Base-by-base conservation (phyloP, 1,140 invertebrate species). In the Akabosia matsudoensis region DNA sequence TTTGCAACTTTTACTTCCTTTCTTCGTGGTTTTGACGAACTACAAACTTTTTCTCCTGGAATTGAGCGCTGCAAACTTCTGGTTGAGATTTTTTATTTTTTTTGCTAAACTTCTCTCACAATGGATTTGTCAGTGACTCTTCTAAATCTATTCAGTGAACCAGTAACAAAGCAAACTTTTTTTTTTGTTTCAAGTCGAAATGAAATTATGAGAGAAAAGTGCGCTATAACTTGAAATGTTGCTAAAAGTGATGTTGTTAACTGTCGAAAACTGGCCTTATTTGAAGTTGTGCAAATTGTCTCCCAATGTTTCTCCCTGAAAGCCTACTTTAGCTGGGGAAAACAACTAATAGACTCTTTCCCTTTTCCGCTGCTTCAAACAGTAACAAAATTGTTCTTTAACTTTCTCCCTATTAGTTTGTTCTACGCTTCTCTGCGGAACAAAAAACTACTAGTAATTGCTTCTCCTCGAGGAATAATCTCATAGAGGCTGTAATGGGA, bases 121-220 rank as follows among this genome's bases (percentile, higher is more conserved):
- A 56, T 56, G 54, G 22, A 67, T 7, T 7, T 31, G 61, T 10
- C 28, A 30, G 10, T 22, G 54, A 56, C 54, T 56, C n/a, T 22
- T 22, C 22, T 24, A 10, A n/a, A 22, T 61, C 24, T 24, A 61
- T 61, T 22, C 54, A 61, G n/a, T n/a, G n/a, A n/a, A 16, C 54
- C 54, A 61, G 3, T 22, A 61, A 61, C 54, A 61, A 61, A n/a
- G n/a, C 54, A 61, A 61, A 61, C 7, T 30, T 67, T 67, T 67
- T 31, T 67, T 30, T 30, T 2, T 30, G 13, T 30, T 67, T 67
- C 1, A 7, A 30, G 7, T 67, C 28, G 28, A 67, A 45, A 67
- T 67, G 61, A 67, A 67, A 67, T 67, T 31, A 31, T 67, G 61
- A 67, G 28, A n/a, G n/a, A 30, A 31, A 10, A 31, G 22, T 31